A percentile compares a stretch with the other conserved stretches of the same genome.
Conservation (phyloP, 2,888 invertebrate genomes). For the Thereva nobilitata region DNA sequence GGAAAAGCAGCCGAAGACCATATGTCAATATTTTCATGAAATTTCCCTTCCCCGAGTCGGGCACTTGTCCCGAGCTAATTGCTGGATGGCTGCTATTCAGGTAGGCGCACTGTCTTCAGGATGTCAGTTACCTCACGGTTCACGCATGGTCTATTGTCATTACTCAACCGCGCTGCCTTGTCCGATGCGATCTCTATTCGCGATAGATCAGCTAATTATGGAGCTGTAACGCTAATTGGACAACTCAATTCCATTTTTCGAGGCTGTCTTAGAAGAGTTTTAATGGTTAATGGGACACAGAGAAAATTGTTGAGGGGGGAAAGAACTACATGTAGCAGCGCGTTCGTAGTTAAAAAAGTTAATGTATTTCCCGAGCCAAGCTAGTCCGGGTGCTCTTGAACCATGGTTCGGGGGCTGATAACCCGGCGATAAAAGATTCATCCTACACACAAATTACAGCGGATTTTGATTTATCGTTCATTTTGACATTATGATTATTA, state of each 20-base stretch:
- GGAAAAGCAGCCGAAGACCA: not conserved
- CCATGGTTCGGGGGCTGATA: too few species aligned
- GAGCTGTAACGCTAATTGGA: conserved; percentile 10
- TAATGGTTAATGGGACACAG: too few species aligned
- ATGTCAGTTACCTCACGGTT: conserved; percentile 1
- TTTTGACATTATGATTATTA: too few species aligned
- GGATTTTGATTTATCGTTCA: too few species aligned
- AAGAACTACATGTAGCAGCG: too few species aligned
- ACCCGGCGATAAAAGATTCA: too few species aligned
- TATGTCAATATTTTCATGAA: conserved; percentile 18
- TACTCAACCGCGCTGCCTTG: not conserved
- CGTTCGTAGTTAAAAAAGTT: too few species aligned
- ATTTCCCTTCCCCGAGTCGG: not conserved
- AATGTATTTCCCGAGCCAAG: too few species aligned
- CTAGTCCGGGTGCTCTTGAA: too few species aligned
- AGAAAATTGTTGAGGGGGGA: too few species aligned
- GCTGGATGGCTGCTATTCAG: conserved; percentile 21
- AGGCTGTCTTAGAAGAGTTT: too few species aligned
- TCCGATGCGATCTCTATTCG: not conserved
- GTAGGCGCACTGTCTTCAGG: conserved; percentile 12
- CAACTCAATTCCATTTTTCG: not conserved
- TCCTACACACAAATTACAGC: too few species aligned
- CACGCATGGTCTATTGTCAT: not conserved
- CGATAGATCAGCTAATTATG: conserved; percentile 12
- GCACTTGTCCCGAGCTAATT: conserved; percentile 13